These are phyloP conservation scores for Blastobasis lacticolella DNA, from an alignment of 2,888 invertebrate species.

Conservation along the genomic window DNA sequence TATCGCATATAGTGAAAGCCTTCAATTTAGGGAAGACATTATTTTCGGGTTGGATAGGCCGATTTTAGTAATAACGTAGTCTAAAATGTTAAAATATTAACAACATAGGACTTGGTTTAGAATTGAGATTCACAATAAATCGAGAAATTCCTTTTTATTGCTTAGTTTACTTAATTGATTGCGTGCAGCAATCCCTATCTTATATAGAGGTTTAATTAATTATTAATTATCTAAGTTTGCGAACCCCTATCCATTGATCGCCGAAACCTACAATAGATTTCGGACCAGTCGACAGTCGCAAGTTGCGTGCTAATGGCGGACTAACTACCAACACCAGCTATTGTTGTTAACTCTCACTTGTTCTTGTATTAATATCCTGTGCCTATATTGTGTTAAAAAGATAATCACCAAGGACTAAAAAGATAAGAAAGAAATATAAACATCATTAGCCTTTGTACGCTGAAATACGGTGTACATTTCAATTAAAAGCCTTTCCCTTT, in stretches of 20 bases:
- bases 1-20: no score
- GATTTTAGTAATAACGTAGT: no score
- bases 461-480: constrained; percentile 12
- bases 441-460: constrained; percentile 9
- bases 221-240: constrained; percentile 59
- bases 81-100: no score
- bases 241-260: constrained; percentile 37
- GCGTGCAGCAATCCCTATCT: no score
- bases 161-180: no score
- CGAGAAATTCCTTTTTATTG: no score
- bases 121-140: no score
- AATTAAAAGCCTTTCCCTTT: constrained; percentile 13
- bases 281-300: not conserved
- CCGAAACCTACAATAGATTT: constrained; percentile 21
- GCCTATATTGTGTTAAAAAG: not conserved
- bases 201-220: constrained; percentile 40
- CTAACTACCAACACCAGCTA: not conserved
- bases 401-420: constrained; percentile 4
- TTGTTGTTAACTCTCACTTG: no score
- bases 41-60: no score
- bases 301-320: constrained; percentile 8
- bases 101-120: no score
- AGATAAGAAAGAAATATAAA: constrained; percentile 9
- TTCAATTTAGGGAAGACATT: no score
- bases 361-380: not conserved